Percentiles rank a stretch among this genome's conserved stretches.
Evolutionary conservation across 1,140 invertebrate genomes (phyloP).

Genomic region (Mactra quadrangularis): DNA sequence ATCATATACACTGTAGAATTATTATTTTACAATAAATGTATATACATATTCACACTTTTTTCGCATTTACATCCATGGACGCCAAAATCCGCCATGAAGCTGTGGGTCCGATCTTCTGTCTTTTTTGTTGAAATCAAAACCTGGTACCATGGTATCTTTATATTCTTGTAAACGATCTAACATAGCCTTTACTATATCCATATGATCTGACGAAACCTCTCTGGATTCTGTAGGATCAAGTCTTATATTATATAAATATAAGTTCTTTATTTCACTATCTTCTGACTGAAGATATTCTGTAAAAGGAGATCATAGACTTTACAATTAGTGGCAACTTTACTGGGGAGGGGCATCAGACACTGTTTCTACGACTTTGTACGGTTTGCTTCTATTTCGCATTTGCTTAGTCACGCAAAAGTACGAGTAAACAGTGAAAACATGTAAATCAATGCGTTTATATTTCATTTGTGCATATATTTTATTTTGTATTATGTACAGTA

Average conservation of each 20-base stretch:
- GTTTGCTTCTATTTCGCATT: background rate
- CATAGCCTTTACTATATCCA: slow-evolving; percentile 67
- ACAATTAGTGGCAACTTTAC: background rate
- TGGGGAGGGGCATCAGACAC: slow-evolving; percentile 60
- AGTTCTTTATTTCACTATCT: slow-evolving; percentile 60
- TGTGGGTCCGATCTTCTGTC: slow-evolving; percentile 74
- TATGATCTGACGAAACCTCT: slow-evolving; percentile 65
- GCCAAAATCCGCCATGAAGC: slow-evolving; percentile 75
- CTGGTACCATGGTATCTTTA: slow-evolving; percentile 72
- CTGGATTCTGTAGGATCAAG: slow-evolving; percentile 70
- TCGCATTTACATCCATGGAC: slow-evolving; percentile 78
- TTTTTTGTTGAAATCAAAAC: slow-evolving; percentile 62
- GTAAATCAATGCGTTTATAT: too few species aligned
- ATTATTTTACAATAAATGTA: too few species aligned
- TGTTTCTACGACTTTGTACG: slow-evolving; percentile 54
- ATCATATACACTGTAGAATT: too few species aligned
- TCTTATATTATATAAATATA: slow-evolving; percentile 77
- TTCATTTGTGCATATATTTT: too few species aligned
- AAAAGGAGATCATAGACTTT: background rate
- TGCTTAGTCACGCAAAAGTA: background rate
- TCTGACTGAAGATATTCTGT: background rate
- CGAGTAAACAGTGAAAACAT: background rate
- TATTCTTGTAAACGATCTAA: slow-evolving; percentile 68
- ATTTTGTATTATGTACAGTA: too few species aligned
- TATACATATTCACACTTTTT: too few species aligned